These are phyloP conservation scores for Equus przewalskii DNA, from an alignment of 2,113 vertebrate species.

Conservation along the genomic window DNA sequence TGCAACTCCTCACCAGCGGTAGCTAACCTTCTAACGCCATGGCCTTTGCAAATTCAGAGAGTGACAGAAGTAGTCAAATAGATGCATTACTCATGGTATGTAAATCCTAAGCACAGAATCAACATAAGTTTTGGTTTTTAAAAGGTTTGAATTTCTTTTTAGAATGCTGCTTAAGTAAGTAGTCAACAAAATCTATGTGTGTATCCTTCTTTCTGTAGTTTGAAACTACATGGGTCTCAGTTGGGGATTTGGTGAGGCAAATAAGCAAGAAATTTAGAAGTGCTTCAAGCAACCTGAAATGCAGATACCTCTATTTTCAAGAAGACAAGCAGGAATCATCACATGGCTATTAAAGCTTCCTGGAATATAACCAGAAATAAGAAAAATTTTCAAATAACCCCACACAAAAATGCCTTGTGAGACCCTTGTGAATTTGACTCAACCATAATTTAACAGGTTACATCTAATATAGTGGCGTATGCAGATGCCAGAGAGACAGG, in stretches of 20 bases:
- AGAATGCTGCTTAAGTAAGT: neutral
- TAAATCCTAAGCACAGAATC: neutral
- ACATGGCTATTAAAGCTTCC: neutral
- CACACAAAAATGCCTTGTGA: neutral
- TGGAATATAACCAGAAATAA: conserved; percentile 28
- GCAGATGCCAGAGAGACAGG: neutral
- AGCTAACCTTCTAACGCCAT: neutral
- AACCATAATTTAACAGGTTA: neutral
- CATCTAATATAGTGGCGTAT: neutral
- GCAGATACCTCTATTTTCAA: neutral
- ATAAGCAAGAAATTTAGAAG: neutral
- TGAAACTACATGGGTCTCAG: neutral
- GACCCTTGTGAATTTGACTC: neutral
- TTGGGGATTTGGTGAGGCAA: neutral
- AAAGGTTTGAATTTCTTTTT: conserved; percentile 18
- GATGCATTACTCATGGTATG: neutral
- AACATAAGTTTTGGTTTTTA: neutral
- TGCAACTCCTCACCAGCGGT: neutral
- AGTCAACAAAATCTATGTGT: neutral
- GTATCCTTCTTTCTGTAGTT: neutral
- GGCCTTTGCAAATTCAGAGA: neutral
- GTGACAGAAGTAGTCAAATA: neutral
- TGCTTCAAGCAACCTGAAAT: neutral
- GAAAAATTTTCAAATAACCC: conserved; percentile 29
- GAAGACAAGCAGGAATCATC: neutral